Evolutionary conservation across 2,113 vertebrate species (phyloP), one percentile per base, ranked within the genome.

Genomic region (Amblyopsis rosae): DNA sequence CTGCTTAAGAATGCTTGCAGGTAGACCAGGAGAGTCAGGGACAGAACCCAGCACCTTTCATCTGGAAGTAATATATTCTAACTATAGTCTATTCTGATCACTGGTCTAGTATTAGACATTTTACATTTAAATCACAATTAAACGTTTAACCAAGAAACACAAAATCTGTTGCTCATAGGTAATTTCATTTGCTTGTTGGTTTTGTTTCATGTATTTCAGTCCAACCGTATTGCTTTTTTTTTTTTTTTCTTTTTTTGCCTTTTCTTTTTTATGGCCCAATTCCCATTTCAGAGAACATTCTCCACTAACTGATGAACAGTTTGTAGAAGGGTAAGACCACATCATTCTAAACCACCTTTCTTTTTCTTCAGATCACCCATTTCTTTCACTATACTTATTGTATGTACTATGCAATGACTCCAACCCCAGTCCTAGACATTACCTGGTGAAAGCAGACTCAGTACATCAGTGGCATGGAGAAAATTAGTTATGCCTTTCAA

Each of bases 301-400:
- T 94, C 93, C 94, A 92, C 90, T 95, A 94, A 95, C 93, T 91
- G 94, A 96, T 87, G 95, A 96, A 94, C 94, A 95, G 92, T 96
- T 96, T 94, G 96, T 97, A 93, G 92, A 94, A 69, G 96, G 96
- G 95, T 98, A 97, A 98, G 96, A 95, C 78, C 79, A 84, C 91
- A 91, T 78, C 1, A 65, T 93, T 94, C 90, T 91, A 82, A 93
- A 90, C 80, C 93, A 92, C 87, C 70, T 90, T 86, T 86, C 87
- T 89, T 89, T 75, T 41, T 92, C 85, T 92, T 93, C 93, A 91
- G 88, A 94, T 90, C 93, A 91, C 81, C 77, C 88, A 77, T 91
- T 79, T 84, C 76, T 86, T 90, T 86, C 6, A 73, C 81, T 82
- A 47, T 76, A 76, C 73, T 87, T 72, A 87, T 87, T 73, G 87